Base-by-base conservation (phyloP, 1,140 invertebrate species). In the Mamestra configurata region DNA sequence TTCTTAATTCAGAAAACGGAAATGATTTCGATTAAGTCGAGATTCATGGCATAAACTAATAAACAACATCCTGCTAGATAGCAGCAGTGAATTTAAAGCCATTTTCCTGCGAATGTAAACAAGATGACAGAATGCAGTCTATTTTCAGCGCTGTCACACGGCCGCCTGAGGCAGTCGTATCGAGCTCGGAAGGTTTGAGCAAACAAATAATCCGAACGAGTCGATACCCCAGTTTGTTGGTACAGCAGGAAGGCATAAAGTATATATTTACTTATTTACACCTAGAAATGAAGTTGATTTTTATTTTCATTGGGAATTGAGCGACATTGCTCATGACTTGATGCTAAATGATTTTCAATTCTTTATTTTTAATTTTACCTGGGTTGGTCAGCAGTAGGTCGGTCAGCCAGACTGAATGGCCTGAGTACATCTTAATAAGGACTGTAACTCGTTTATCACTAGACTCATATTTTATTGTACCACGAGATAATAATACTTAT, bases 161-260 rank as follows among this genome's bases (percentile, higher is more conserved):
- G 18, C 24, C 18, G 61, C 61, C 61, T 20, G 15, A 43, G 61
- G 61, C 35, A 40, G 10, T 20, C 35, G 35, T 40, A 31, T 40
- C 61, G 61, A 22, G 35, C 61, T 40, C 61, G n/a, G 35, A 66
- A 40, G 35, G 35, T 40, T 64, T 37, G 35, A 66, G 27, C 61
- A 66, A 66, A 66, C 61, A 66, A 66, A 66, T 66, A 66, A 20
- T 40, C 18, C 31, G 18, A 66, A 66, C 61, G 61, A 40, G n/a
- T 40, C 61, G 61, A 66, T 40, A 66, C 61, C 10, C 61, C 8
- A 66, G 35, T 20, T 66, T 20, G 18, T 40, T 37, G 35, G 20
- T 49, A 49, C 43, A 49, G n/a, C 15, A 49, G 43, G 43, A 49
- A n/a, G 43, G 10, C 11, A 49, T 49, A 49, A 49, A 49, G 10